Evolutionary conservation across 2,113 vertebrate genomes (phyloP), one percentile per base, ranked within the genome.

Genomic region (Thunnus thynnus): DNA sequence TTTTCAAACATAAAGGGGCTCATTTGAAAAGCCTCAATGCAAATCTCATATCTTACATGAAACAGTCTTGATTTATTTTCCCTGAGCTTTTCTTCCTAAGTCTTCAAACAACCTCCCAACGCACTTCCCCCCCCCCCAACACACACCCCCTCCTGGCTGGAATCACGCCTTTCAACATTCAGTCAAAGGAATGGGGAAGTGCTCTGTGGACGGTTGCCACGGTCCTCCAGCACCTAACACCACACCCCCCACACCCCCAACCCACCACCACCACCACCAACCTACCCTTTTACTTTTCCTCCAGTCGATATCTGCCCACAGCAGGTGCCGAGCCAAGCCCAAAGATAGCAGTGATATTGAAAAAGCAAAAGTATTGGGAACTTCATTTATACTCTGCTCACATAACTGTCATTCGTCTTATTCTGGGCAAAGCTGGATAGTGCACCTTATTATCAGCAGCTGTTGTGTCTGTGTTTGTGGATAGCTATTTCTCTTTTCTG

Each of bases 41-140:
- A 91, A 95, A 95, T 94, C 93, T 94, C 92, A 89, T 95, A 94
- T 94, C 94, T 93, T 93, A 94, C 92, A 94, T 92, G 90, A 95
- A 94, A 94, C 93, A 92, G 92, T 93, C 91, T 94, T 94, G 93
- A 95, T 96, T 94, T 93, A 90, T 93, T 94, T 94, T 86, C 77
- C 80, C 88, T 77, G 13, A 66, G 90, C 88, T 89, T 88, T 91
- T 93, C 72, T 90, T 88, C 68, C 72, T 57, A 82, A 83, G 78
- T 88, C 90, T 92, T 93, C 87, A 91, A 88, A 91, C 87, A 88
- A 60, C 75, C 80, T 74, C 75, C 74, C 67, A 47, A 79, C 17
- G 32, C 73, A 77, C 72, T 73, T 22, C 68, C n/a, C 47, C 11
- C 68, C 18, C 51, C 54, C n/a, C 25, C 46, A 14, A 30, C 57